phyloP scores from a whole-genome alignment of 2,888 invertebrate genomes.

The Heliconius aoede region DNA sequence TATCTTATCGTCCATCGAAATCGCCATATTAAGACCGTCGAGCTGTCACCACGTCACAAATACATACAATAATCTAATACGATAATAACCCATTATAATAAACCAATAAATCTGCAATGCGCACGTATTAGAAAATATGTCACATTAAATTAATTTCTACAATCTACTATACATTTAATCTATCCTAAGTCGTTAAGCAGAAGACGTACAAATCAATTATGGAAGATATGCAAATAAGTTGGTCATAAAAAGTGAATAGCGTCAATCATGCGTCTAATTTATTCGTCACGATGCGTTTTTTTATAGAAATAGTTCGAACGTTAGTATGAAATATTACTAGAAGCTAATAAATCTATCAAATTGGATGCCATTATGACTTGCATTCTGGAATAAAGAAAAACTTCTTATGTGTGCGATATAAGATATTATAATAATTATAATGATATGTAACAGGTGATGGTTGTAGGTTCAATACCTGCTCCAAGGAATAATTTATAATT shows the following conservation, averaged over 20 bases:
- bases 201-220: slow-evolving; percentile 22
- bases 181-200: background rate
- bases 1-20: background rate
- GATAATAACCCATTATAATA: background rate
- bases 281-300: background rate
- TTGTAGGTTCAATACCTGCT: background rate
- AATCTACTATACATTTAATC: slow-evolving; percentile 5
- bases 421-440: background rate
- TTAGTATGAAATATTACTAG: background rate
- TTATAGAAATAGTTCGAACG: background rate
- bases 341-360: slow-evolving; percentile 12
- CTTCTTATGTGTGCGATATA: background rate
- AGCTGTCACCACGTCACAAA: background rate
- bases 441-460: no score
- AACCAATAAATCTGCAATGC: background rate
- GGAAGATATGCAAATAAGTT: slow-evolving; percentile 24
- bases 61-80: background rate
- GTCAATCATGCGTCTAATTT: slow-evolving; percentile 32
- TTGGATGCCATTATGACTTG: background rate
- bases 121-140: slow-evolving; percentile 13
- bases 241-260: slow-evolving; percentile 16
- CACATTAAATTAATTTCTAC: slow-evolving; percentile 10
- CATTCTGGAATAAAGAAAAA: background rate
- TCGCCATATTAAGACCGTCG: background rate
- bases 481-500: background rate